A percentile compares a stretch with the other conserved stretches of the same genome.
Conservation (phyloP, 2,797 vertebrate genomes). For the Etheostoma nigrum region DNA sequence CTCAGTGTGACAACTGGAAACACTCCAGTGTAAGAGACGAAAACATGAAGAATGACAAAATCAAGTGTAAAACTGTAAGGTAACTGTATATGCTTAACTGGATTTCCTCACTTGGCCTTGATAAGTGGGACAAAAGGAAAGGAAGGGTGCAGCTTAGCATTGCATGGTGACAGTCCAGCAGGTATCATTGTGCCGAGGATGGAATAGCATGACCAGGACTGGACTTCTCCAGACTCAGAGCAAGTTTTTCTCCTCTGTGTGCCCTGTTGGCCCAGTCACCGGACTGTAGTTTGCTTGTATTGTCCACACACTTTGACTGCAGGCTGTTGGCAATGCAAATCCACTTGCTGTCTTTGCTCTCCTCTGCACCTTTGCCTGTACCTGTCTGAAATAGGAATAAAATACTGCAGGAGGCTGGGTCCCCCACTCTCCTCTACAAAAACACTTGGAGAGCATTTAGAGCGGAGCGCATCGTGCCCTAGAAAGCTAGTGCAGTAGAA, state of each 20-base stretch:
- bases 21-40: conserved; percentile 49
- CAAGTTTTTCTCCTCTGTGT: conserved; percentile 22
- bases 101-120: conserved; percentile 21
- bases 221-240: conserved; percentile 1
- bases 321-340: conserved; percentile 21
- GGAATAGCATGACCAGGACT: conserved; percentile 6
- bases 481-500: conserved; percentile 78
- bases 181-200: neutral
- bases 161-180: conserved; percentile 17
- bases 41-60: conserved; percentile 25
- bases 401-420: conserved; percentile 63
- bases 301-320: conserved; percentile 21
- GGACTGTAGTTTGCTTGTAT: conserved; percentile 5
- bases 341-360: conserved; percentile 22
- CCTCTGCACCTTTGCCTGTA: conserved; percentile 41
- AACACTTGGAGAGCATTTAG: conserved; percentile 74
- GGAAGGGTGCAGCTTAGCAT: conserved; percentile 13
- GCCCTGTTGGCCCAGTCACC: conserved; percentile 25
- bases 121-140: conserved; percentile 35
- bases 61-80: conserved; percentile 10
- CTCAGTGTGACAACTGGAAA: conserved; percentile 71
- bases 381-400: conserved; percentile 66
- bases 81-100: neutral
- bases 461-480: conserved; percentile 64
- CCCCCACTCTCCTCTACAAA: conserved; percentile 55